Percentiles rank a stretch among this genome's conserved stretches.
Conservation (phyloP, 2,113 vertebrate species). For the Osmerus eperlanus region DNA sequence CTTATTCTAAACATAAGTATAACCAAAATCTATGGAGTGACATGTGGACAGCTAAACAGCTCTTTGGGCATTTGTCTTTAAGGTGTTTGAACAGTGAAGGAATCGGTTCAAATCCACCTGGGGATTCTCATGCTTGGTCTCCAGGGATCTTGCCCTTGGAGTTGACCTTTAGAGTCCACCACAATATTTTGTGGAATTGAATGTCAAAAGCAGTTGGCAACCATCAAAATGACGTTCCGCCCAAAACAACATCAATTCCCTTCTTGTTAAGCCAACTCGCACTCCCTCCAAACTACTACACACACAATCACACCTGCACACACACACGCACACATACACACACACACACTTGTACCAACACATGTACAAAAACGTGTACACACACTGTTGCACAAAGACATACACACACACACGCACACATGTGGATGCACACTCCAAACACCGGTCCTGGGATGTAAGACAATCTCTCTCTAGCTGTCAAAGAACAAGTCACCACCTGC, state of each 20-base stretch:
- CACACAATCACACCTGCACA: neutral
- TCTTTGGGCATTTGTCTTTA: too few species aligned
- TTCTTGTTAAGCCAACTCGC: neutral
- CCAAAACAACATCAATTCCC: constrained; percentile 2
- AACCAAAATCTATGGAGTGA: too few species aligned
- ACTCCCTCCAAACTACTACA: constrained; percentile 4
- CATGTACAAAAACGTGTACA: constrained; percentile 34
- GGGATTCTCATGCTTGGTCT: too few species aligned
- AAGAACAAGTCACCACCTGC: constrained; percentile 52
- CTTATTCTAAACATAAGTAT: too few species aligned
- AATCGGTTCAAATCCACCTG: too few species aligned
- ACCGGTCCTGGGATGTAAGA: constrained; percentile 12
- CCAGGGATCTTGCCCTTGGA: constrained; percentile 2
- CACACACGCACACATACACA: constrained; percentile 5
- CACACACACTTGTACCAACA: constrained; percentile 11
- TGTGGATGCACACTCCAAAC: neutral
- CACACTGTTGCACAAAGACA: neutral
- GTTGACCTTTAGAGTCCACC: neutral
- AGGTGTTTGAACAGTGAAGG: too few species aligned
- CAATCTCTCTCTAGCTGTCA: constrained; percentile 63
- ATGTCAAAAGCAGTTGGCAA: constrained; percentile 5
- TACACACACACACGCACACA: neutral
- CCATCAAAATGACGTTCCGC: neutral
- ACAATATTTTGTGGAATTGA: constrained; percentile 2
- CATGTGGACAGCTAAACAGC: too few species aligned